Conservation (phyloP, 2,888 invertebrate genomes). For the Conistra vaccinii region DNA sequence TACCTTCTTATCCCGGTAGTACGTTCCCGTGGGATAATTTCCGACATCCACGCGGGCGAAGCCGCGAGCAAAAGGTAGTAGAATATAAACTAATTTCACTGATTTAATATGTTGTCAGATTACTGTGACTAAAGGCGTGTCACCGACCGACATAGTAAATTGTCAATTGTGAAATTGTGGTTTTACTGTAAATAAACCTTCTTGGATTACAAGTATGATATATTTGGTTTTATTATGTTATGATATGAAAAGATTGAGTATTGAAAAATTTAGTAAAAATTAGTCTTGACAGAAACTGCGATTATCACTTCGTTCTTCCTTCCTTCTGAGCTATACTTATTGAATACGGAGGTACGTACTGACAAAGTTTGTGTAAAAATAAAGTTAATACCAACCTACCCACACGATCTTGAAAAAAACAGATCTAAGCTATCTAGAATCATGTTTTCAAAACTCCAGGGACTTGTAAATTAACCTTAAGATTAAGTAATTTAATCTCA, state of each 20-base stretch:
- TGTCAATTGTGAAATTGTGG: not conserved
- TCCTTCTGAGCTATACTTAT: not conserved
- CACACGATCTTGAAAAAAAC: not conserved
- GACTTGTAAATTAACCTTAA: constrained; percentile 12
- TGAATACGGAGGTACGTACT: not conserved
- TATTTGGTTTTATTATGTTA: too few relatives aligned
- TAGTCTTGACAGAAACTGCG: too few relatives aligned
- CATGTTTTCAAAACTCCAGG: not conserved
- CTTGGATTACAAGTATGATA: not conserved
- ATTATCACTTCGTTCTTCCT: not conserved
- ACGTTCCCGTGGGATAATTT: too few relatives aligned
- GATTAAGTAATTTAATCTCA: constrained; percentile 36
- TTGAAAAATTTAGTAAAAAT: not conserved
- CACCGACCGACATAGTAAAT: not conserved
- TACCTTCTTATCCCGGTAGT: too few relatives aligned
- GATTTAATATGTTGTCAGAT: too few relatives aligned
- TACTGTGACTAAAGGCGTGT: not conserved
- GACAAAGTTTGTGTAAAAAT: not conserved
- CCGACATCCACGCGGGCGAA: too few relatives aligned
- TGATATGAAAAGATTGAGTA: not conserved
- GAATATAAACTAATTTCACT: not conserved
- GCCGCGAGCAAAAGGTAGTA: too few relatives aligned
- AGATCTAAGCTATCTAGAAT: not conserved
- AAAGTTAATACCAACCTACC: not conserved
- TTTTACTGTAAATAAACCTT: not conserved